Conservation (phyloP, 2,888 invertebrate species). For the Acrocyrtus sp. region DNA sequence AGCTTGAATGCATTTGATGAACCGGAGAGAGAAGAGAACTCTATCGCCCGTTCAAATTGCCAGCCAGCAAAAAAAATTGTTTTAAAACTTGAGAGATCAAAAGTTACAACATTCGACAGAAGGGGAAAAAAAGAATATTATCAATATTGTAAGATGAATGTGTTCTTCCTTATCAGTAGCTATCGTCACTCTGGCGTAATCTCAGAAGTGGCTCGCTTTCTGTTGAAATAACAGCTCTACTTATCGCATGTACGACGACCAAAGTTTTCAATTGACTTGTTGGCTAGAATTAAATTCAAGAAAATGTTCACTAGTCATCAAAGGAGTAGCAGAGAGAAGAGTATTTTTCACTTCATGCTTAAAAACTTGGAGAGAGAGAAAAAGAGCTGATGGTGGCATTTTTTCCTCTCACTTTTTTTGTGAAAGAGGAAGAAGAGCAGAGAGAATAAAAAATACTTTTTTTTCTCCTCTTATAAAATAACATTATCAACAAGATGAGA, state of each 20-base stretch:
- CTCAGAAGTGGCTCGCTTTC: too few relatives aligned
- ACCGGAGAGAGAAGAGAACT: too few relatives aligned
- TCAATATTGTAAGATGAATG: neutral
- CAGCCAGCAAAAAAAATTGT: too few relatives aligned
- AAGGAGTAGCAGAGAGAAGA: slow-evolving; percentile 23
- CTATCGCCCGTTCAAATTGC: too few relatives aligned
- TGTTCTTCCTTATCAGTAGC: too few relatives aligned
- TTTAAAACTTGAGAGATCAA: neutral
- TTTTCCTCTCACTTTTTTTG: slow-evolving; percentile 23
- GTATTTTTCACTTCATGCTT: too few relatives aligned
- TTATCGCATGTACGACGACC: too few relatives aligned
- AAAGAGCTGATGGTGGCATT: slow-evolving; percentile 50
- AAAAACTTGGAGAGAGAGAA: too few relatives aligned
- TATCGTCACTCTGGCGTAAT: too few relatives aligned
- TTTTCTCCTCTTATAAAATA: slow-evolving; percentile 5
- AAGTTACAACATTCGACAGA: neutral
- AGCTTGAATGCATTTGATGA: too few relatives aligned
- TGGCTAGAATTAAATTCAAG: neutral
- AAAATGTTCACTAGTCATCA: slow-evolving; percentile 49
- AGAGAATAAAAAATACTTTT: slow-evolving; percentile 13
- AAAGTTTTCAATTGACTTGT: too few relatives aligned
- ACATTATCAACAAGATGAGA: slow-evolving; percentile 1
- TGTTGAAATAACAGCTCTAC: too few relatives aligned
- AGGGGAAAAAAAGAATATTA: neutral
- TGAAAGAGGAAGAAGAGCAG: neutral